A percentile compares a stretch with the other conserved stretches of the same genome.
phyloP scores from a whole-genome alignment of 2,888 invertebrate species.

The Anaspis maculata region DNA sequence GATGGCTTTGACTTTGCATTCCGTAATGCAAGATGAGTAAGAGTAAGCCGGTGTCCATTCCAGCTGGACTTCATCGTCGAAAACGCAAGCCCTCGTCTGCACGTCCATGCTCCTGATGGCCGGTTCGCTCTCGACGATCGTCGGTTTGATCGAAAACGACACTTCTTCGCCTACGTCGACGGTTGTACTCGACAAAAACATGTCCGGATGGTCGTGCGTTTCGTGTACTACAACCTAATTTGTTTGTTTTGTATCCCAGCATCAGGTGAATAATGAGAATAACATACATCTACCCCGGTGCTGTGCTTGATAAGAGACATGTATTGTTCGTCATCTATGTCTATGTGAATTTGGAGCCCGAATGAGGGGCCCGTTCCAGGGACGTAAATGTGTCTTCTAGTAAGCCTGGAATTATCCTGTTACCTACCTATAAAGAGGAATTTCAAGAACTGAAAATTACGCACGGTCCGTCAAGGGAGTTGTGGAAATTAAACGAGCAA shows the following conservation, averaged over 20 bases:
- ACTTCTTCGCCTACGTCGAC: conserved; percentile 8
- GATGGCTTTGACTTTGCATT: conserved; percentile 10
- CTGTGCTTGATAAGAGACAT: conserved; percentile 5
- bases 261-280: too few relatives aligned
- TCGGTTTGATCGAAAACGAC: conserved; percentile 10
- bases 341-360: conserved; percentile 7
- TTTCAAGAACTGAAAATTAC: too few relatives aligned
- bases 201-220: conserved; percentile 8
- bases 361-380: conserved; percentile 9
- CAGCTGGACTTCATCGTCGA: conserved; percentile 10
- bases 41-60: conserved; percentile 8
- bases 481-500: conserved; percentile 14
- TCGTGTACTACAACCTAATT: too few relatives aligned
- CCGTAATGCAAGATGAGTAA: conserved; percentile 11
- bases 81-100: conserved; percentile 10
- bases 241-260: too few relatives aligned
- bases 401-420: too few relatives aligned
- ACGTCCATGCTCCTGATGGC: conserved; percentile 6
- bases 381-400: conserved; percentile 7
- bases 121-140: conserved; percentile 10
- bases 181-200: conserved; percentile 7
- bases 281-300: conserved; percentile 9
- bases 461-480: too few relatives aligned
- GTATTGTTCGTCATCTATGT: conserved; percentile 8
- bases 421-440: too few relatives aligned